These are phyloP conservation scores for Drymodes brunneopygia DNA, from an alignment of 2,113 vertebrate genomes.

Conservation along the genomic window DNA sequence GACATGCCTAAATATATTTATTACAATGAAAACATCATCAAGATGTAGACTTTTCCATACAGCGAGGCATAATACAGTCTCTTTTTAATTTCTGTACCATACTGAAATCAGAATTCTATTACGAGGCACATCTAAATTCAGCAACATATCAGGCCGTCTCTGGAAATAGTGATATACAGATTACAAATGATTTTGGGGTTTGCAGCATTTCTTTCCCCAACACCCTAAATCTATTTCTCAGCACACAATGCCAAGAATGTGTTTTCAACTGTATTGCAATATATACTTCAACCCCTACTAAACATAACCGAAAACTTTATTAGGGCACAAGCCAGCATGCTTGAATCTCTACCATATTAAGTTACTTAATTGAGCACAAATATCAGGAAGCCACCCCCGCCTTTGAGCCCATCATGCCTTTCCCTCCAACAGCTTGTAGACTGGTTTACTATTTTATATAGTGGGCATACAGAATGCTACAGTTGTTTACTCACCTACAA, in stretches of 20 bases:
- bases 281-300: not conserved
- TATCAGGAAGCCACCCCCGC: not conserved
- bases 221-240: not conserved
- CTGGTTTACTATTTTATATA: not conserved
- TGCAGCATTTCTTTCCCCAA: not conserved
- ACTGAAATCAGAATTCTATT: not conserved
- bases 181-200: not conserved
- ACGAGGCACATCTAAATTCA: not conserved
- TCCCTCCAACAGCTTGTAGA: not conserved
- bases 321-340: not conserved
- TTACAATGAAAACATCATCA: not conserved
- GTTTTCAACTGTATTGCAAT: not conserved
- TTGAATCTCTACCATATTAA: not conserved
- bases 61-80: not conserved
- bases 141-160: not conserved
- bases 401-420: not conserved
- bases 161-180: not conserved
- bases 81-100: not conserved
- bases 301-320: not conserved
- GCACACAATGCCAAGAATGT: not conserved
- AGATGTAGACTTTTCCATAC: not conserved
- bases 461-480: not conserved
- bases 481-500: not conserved
- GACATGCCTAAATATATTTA: not conserved
- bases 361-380: not conserved